phyloP scores from a whole-genome alignment of 2,113 vertebrate genomes.

The Lampris incognitus region DNA sequence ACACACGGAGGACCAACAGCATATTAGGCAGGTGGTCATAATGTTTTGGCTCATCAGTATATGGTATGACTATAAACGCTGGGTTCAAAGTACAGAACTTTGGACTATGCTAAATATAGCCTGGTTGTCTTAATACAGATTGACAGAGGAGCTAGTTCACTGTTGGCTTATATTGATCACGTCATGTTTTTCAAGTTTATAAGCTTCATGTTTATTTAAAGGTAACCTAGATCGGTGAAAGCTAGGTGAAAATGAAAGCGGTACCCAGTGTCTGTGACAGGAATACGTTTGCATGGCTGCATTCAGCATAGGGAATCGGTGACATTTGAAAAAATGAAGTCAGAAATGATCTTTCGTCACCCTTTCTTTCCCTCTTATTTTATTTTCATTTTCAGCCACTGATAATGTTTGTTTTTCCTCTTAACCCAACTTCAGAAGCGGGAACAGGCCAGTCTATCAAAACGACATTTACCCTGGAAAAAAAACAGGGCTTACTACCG shows the following conservation, averaged over 20 bases:
- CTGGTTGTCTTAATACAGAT: neutral
- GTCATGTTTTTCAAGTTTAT: constrained; percentile 6
- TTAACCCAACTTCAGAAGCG: neutral
- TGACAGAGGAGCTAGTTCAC: constrained; percentile 16
- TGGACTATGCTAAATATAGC: neutral
- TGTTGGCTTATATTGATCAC: constrained; percentile 10
- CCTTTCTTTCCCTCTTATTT: constrained; percentile 51
- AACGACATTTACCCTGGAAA: constrained; percentile 9
- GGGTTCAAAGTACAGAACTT: constrained; percentile 57
- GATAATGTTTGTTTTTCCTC: neutral
- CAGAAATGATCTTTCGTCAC: constrained; percentile 45
- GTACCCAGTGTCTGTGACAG: constrained; percentile 26
- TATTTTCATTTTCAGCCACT: neutral
- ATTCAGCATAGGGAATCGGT: constrained; percentile 32
- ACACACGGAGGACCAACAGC: too few relatives aligned
- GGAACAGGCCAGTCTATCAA: neutral
- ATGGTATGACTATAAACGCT: neutral
- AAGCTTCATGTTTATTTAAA: neutral
- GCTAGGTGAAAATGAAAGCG: constrained; percentile 1
- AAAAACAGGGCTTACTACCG: neutral
- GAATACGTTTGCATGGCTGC: constrained; percentile 39
- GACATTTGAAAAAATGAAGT: constrained; percentile 39
- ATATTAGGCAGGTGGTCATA: too few relatives aligned
- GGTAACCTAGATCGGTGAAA: neutral
- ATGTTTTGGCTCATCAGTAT: too few relatives aligned